A percentile compares a stretch with the other conserved stretches of the same genome.
Conservation (phyloP, 2,113 vertebrate species). For the Paralichthys olivaceus region DNA sequence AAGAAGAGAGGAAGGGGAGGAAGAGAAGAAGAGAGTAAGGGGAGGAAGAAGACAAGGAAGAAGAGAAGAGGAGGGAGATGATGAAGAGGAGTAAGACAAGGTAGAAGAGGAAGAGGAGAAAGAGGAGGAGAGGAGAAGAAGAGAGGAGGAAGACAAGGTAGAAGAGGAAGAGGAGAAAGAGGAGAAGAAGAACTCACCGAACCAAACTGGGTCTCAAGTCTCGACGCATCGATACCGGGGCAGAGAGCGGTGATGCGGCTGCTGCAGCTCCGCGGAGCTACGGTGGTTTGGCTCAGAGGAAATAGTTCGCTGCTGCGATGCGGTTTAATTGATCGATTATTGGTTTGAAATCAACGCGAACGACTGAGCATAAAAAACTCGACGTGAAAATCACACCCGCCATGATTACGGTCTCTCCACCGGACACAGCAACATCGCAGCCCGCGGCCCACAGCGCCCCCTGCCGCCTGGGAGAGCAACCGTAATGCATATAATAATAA, state of each 20-base stretch:
- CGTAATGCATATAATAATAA: background rate
- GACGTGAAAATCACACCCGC: constrained; percentile 25
- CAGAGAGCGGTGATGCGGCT: background rate
- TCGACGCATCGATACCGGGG: background rate
- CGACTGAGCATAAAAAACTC: background rate
- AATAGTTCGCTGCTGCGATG: background rate
- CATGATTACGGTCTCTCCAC: constrained; percentile 44
- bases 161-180: no score
- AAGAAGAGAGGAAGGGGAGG: no score
- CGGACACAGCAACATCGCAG: constrained; percentile 1
- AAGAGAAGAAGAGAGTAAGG: no score
- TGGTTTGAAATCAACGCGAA: no score
- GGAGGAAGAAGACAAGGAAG: no score
- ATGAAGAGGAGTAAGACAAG: no score
- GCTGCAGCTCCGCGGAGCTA: background rate
- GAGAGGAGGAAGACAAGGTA: no score
- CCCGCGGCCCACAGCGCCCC: constrained; percentile 33
- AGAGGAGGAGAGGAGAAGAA: no score
- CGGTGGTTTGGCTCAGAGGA: background rate
- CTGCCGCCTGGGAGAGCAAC: constrained; percentile 9
- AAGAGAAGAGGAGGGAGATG: no score
- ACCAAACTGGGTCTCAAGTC: background rate
- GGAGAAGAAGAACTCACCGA: background rate
- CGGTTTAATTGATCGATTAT: background rate
- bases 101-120: no score